Evolutionary conservation across 2,888 invertebrate species (phyloP).

Genomic region (Catocala sponsa): DNA sequence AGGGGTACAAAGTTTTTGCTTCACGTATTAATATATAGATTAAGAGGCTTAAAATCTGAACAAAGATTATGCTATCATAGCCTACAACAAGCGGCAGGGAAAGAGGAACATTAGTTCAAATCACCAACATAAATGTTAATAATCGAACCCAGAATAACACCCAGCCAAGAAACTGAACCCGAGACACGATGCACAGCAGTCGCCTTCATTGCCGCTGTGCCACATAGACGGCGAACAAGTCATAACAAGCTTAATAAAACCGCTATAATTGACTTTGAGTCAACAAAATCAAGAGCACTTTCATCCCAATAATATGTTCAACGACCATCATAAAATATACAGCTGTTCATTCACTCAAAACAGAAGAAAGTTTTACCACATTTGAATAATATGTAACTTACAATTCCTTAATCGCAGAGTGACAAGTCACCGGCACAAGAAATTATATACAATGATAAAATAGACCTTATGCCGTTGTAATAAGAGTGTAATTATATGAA

Average conservation of each 20-base stretch:
- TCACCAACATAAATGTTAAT: too few species aligned
- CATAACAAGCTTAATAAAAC: not conserved
- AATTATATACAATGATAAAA: not conserved
- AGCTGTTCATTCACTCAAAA: constrained; percentile 33
- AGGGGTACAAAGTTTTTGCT: too few species aligned
- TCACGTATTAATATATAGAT: too few species aligned
- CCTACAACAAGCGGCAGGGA: too few species aligned
- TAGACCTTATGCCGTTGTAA: constrained; percentile 20
- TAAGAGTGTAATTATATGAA: constrained; percentile 12
- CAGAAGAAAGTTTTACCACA: constrained; percentile 41
- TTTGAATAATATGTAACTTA: constrained; percentile 48
- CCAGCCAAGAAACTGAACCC: too few species aligned
- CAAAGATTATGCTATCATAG: too few species aligned
- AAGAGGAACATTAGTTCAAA: too few species aligned
- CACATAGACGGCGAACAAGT: not conserved
- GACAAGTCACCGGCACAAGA: constrained; percentile 20
- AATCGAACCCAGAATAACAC: too few species aligned
- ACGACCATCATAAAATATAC: constrained; percentile 12
- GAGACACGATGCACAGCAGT: too few species aligned
- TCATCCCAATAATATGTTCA: constrained; percentile 10
- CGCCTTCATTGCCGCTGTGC: too few species aligned
- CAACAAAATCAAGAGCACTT: constrained; percentile 5
- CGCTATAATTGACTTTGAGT: not conserved
- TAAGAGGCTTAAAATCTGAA: too few species aligned
- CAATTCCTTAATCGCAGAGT: constrained; percentile 23